Conservation (phyloP, 2,888 invertebrate species). For the Athetis lepigone region DNA sequence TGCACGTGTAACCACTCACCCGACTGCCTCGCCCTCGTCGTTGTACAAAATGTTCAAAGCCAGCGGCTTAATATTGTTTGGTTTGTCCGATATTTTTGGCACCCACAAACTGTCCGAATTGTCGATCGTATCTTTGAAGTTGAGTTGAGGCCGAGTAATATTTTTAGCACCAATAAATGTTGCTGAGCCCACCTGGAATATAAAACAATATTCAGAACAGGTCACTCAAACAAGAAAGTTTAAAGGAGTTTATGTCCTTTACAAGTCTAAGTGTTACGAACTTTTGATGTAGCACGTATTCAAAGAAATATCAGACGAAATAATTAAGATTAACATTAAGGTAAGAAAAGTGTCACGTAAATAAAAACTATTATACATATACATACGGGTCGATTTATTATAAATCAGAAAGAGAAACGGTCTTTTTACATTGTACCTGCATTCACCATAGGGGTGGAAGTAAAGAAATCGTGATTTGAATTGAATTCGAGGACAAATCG, state of each 20-base stretch:
- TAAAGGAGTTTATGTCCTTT: too few relatives aligned
- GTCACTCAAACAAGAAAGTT: neutral
- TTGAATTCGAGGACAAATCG: too few relatives aligned
- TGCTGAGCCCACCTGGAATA: conserved; percentile 79
- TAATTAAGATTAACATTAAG: neutral
- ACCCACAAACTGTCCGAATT: conserved; percentile 95
- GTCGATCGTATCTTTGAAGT: conserved; percentile 96
- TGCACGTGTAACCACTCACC: conserved; percentile 78
- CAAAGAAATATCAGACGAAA: neutral
- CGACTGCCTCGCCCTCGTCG: conserved; percentile 90
- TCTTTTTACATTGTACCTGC: too few relatives aligned
- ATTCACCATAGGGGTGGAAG: too few relatives aligned
- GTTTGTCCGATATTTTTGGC: conserved; percentile 96
- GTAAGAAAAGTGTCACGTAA: neutral
- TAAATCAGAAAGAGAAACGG: too few relatives aligned
- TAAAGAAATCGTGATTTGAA: too few relatives aligned
- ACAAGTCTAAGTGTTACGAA: too few relatives aligned
- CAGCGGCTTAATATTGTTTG: conserved; percentile 95
- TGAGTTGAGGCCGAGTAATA: conserved; percentile 95
- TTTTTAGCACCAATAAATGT: conserved; percentile 93
- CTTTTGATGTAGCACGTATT: neutral
- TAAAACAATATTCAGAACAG: conserved; percentile 12
- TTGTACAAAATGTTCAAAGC: conserved; percentile 93
- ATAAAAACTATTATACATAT: too few relatives aligned
- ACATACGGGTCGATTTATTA: too few relatives aligned